A percentile compares a stretch with the other conserved stretches of the same genome.
These are phyloP conservation scores for Lysandra coridon DNA, from an alignment of 2,888 invertebrate genomes.

Conservation along the genomic window DNA sequence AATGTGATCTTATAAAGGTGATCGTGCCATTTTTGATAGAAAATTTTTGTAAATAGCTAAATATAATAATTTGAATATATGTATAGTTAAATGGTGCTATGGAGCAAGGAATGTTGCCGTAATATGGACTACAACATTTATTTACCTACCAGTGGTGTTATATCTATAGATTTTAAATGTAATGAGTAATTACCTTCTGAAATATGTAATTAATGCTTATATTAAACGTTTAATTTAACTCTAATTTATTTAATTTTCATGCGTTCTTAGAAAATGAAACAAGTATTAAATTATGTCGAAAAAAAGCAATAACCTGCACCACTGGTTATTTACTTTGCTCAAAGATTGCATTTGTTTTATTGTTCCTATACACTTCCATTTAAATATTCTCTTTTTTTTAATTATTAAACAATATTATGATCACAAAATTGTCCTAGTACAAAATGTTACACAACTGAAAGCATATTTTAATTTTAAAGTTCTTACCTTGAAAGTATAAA, in stretches of 20 bases:
- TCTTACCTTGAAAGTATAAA: background rate
- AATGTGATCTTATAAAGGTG: conserved; percentile 26
- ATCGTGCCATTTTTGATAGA: conserved; percentile 41
- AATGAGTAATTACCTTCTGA: background rate
- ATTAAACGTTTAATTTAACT: background rate
- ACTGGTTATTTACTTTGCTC: conserved; percentile 45
- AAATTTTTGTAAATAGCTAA: conserved; percentile 38
- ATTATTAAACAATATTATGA: background rate
- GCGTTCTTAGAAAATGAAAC: background rate
- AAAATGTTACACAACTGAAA: background rate
- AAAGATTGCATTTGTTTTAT: conserved; percentile 51
- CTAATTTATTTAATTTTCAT: background rate
- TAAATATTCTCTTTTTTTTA: conserved; percentile 34
- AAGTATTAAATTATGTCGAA: background rate
- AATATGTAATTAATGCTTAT: background rate
- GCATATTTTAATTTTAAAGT: background rate
- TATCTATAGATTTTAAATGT: background rate
- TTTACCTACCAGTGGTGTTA: conserved; percentile 15
- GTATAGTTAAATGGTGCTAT: conserved; percentile 47
- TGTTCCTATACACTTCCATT: conserved; percentile 46
- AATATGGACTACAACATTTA: background rate
- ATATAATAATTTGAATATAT: conserved; percentile 1
- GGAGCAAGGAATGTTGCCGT: conserved; percentile 28
- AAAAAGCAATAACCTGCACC: conserved; percentile 27
- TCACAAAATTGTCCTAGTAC: conserved; percentile 3